phyloP scores from a whole-genome alignment of 2,113 vertebrate genomes.

The Chloebia gouldiae region DNA sequence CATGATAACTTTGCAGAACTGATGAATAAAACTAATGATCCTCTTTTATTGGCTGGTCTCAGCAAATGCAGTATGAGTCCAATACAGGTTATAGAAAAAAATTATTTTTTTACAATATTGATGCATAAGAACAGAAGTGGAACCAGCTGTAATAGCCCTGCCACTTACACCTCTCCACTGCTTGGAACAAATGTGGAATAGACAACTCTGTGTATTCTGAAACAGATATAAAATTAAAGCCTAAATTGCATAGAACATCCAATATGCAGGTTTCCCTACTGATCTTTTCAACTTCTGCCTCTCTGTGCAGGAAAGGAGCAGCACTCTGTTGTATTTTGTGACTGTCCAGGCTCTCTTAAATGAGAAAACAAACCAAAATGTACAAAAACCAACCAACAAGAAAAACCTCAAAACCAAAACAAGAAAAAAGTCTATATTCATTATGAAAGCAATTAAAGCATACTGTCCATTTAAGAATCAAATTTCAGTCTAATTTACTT shows the following conservation, averaged over 20 bases:
- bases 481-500: not conserved
- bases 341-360: not conserved
- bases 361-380: not conserved
- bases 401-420: not conserved
- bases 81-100: not conserved
- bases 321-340: not conserved
- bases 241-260: not conserved
- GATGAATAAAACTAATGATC: not conserved
- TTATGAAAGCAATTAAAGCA: not conserved
- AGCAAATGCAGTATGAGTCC: not conserved
- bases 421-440: not conserved
- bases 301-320: not conserved
- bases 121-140: not conserved
- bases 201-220: not conserved
- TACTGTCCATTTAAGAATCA: not conserved
- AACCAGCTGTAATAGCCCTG: not conserved
- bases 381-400: not conserved
- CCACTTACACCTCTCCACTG: not conserved
- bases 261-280: not conserved
- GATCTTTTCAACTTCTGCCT: not conserved
- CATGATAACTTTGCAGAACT: not conserved
- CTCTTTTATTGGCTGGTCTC: not conserved
- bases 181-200: not conserved
- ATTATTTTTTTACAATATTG: not conserved
- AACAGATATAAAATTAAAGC: not conserved